Evolutionary conservation across 1,140 invertebrate species (phyloP), one percentile per base, ranked within the genome.

Genomic region (Nylanderia fulva): DNA sequence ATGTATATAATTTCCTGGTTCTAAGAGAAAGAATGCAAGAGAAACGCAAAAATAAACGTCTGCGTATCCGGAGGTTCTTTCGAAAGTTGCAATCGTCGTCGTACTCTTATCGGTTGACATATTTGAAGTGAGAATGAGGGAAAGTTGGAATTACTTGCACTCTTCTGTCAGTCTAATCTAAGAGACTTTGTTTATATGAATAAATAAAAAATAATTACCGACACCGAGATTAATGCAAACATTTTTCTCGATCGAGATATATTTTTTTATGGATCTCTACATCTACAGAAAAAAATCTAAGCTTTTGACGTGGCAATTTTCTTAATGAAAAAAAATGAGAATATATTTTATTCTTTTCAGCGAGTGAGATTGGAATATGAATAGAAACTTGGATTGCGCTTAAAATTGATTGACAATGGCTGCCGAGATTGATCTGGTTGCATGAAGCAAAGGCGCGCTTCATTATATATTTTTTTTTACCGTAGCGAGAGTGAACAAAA

Each of bases 41-140:
- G 52, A 71, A 39, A 58, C 7, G 33, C 27, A 15, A 69, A 39
- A 56, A 39, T 69, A 54, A 80, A 29, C 33, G 13, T 29, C 18
- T 21, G 24, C 13, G n/a, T 18, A n/a, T 69, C 45, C 63, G 54
- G 21, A 68, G 75, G 6, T 33, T 54, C 61, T 39, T 69, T 80
- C 33, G 76, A 80, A 80, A 80, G 63, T 18, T 56, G n/a, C 29
- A n/a, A n/a, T 48, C n/a, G 13, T 68, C 45, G 63, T 24, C 13
- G 29, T 33, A 33, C 21, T 54, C 24, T 71, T 80, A 80, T 71
- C 33, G 15, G 18, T 80, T 39, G 29, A 39, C 24, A 42, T 56
- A 42, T 71, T 80, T 69, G 33, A 80, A 56, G 48, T 42, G 64
- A 69, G 48, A 80, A 80, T 69, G 11, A 58, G 77, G 48, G 64